Percentiles rank a stretch among this genome's conserved stretches.
Evolutionary conservation across 2,113 vertebrate species (phyloP).

Genomic region (Himantopus leucocephalus): DNA sequence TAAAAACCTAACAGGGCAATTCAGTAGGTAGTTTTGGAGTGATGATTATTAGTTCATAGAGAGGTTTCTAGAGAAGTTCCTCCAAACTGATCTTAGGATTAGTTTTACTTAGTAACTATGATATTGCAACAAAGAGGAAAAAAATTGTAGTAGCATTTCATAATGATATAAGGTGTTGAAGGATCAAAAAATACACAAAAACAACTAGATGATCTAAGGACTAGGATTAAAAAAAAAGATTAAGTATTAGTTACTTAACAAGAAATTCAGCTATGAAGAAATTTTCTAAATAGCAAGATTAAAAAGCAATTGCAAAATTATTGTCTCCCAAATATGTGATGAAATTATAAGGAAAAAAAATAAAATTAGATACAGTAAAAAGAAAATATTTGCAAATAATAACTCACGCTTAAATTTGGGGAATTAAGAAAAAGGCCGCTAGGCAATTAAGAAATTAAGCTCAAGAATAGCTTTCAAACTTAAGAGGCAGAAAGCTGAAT

Average conservation of each 20-base stretch:
- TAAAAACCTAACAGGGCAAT: not conserved
- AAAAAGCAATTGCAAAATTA: not conserved
- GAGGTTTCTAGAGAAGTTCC: not conserved
- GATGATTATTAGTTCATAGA: not conserved
- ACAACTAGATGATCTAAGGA: not conserved
- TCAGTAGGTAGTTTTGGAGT: not conserved
- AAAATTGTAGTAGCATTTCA: not conserved
- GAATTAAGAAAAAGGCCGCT: not conserved
- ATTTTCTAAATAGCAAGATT: not conserved
- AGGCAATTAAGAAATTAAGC: not conserved
- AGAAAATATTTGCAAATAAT: not conserved
- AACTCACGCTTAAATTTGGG: not conserved
- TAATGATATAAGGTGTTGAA: not conserved
- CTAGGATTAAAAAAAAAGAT: not conserved
- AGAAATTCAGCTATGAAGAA: not conserved
- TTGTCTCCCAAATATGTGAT: not conserved
- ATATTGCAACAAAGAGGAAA: not conserved
- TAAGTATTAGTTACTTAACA: not conserved
- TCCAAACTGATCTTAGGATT: not conserved
- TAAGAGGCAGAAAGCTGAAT: not conserved
- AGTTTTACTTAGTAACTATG: not conserved
- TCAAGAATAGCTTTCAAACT: not conserved
- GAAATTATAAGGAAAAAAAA: not conserved
- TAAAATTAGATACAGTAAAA: not conserved
- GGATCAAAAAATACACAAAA: not conserved